Evolutionary conservation across 2,888 invertebrate species (phyloP), one percentile per base, ranked within the genome.

Genomic region (Drosophila imparisetae): DNA sequence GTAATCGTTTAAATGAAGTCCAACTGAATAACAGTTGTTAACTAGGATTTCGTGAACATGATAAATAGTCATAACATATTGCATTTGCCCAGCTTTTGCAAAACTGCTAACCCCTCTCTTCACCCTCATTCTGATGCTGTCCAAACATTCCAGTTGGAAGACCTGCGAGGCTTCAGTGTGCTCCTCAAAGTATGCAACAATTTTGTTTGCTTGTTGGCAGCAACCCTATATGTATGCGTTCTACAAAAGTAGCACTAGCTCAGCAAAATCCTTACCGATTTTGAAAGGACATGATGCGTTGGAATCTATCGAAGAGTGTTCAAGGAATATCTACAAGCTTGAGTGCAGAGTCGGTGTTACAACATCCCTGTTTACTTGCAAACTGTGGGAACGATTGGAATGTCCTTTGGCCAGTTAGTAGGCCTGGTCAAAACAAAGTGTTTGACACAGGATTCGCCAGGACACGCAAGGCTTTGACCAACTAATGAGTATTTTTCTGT

Each of bases 1-100:
- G 81, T 80, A 77, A 89, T 86, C 86, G 86, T 71, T 89, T 89
- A 83, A 85, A 85, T 85, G 66, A 90, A 80, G 87, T 69, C 66
- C 80, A 83, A 90, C 86, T 88, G 59, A 89, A 90, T 86, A 71
- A 80, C 71, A 72, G 52, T 50, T 48, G 60, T 67, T 62, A 74
- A 64, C 55, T 64, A 55, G 72, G 71, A 71, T 72, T 73, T 69
- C 27, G 38, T 34, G 52, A 52, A 54, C 68, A 57, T 55, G 57
- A 67, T 66, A 72, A 42, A 24, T 21, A 30, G 21, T 34, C 27
- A 66, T 42, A 48, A 36, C 36, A 70, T 52, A 67, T 74, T 59
- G 59, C 36, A 67, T 53, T 58, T 49, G 21, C 18, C 5, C 15
- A 18, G 24, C 24, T 1, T 18, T 24, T 3, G 32, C 32, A 18